phyloP scores from a whole-genome alignment of 2,888 invertebrate species.

The Physocephala rufipes region DNA sequence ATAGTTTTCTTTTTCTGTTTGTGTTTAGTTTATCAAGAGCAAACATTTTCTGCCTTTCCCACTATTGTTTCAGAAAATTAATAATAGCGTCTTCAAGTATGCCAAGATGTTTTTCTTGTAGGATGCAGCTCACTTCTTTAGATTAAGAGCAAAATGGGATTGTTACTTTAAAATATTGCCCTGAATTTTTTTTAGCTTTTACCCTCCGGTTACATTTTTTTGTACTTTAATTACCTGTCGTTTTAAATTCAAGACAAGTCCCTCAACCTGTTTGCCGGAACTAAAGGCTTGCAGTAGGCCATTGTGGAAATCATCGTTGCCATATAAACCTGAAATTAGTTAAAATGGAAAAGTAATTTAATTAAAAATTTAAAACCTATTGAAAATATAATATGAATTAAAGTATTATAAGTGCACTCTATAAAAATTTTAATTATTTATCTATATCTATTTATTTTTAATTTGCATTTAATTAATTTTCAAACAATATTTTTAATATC shows the following conservation, averaged over 20 bases:
- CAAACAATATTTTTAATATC: too few relatives aligned
- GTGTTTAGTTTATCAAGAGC: too few relatives aligned
- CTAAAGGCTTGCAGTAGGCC: conserved; percentile 83
- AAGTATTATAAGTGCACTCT: background rate
- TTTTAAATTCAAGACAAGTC: conserved; percentile 80
- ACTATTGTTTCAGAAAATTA: background rate
- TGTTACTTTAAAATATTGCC: conserved; percentile 3
- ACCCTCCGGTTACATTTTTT: background rate
- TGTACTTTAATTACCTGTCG: conserved; percentile 87
- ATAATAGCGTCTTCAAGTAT: background rate
- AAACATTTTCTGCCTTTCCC: background rate
- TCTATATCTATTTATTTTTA: too few relatives aligned
- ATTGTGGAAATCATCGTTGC: conserved; percentile 94
- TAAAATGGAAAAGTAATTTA: background rate
- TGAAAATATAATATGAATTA: conserved; percentile 7
- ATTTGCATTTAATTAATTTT: too few relatives aligned
- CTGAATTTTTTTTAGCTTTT: background rate
- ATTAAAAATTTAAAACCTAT: background rate
- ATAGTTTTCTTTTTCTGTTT: too few relatives aligned
- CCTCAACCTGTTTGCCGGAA: conserved; percentile 83
- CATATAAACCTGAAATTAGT: conserved; percentile 75
- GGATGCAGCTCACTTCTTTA: too few relatives aligned
- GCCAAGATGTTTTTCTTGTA: background rate
- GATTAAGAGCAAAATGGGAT: too few relatives aligned
- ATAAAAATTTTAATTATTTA: too few relatives aligned